Percentiles rank a stretch among this genome's conserved stretches.
Conservation (phyloP, 2,797 vertebrate genomes). For the Etheostoma perlongum region DNA sequence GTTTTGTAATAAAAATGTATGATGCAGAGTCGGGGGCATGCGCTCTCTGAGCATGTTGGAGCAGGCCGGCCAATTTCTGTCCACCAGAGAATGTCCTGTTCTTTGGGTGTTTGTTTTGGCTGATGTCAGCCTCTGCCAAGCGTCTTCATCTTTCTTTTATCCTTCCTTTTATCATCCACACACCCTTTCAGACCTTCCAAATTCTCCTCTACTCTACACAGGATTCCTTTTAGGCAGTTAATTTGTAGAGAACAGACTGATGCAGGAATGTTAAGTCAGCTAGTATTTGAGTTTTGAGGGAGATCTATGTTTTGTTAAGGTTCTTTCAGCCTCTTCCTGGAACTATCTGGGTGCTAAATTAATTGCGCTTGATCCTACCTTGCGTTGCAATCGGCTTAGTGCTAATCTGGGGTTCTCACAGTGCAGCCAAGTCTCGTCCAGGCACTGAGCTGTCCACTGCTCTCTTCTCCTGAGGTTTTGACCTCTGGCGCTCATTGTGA, state of each 20-base stretch:
- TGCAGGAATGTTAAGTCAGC: conserved; percentile 59
- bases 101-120: conserved; percentile 83
- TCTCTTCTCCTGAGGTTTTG: conserved; percentile 58
- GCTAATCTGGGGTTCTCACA: conserved; percentile 77
- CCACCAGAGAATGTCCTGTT: conserved; percentile 81
- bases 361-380: conserved; percentile 81
- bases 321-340: conserved; percentile 69
- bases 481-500: conserved; percentile 50
- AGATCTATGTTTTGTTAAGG: conserved; percentile 53
- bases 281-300: conserved; percentile 46
- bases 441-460: conserved; percentile 62
- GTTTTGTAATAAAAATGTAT: conserved; percentile 61
- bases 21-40: conserved; percentile 65
- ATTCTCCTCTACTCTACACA: conserved; percentile 38
- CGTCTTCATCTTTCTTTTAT: conserved; percentile 72
- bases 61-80: conserved; percentile 72
- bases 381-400: conserved; percentile 79
- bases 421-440: conserved; percentile 72
- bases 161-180: conserved; percentile 52
- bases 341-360: conserved; percentile 81
- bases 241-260: conserved; percentile 33
- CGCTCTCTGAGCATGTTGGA: conserved; percentile 56
- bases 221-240: conserved; percentile 30
- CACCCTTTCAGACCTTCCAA: conserved; percentile 56
- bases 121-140: conserved; percentile 71